Base-by-base conservation (phyloP, 1,140 invertebrate species). In the Macrotrachela quadricornifera region DNA sequence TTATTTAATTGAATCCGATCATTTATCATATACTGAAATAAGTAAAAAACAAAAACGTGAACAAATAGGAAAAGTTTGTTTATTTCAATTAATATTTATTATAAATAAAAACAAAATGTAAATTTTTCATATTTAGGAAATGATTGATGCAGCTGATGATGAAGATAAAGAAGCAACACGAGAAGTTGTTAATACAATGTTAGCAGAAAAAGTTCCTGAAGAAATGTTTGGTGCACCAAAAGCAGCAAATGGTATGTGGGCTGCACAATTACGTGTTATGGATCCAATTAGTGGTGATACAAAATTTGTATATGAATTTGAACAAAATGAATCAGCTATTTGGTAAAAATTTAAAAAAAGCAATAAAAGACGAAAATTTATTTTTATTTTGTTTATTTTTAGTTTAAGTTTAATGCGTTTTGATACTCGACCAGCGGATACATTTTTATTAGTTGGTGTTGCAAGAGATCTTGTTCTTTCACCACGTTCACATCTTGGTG, bases 11-110 rank as follows among this genome's bases (percentile, higher is more conserved):
- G 92, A 97, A 69, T 94, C 91, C 10, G 94, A 99, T 68, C 91
- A 99, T 62, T 96, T 96, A 68, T 82, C 91, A 0, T 97, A 96
- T 59, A 96, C 91, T 0, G 87, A 95, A 61, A 84, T 90, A 58
- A 92, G 87, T 6, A 97, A 97, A 64, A 81, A 81, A 62, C 81
- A 86, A 59, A 75, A 90, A 58, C 79, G 88, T 64, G 75, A 78
- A 59, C 77, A 80, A 62, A 78, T 81, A 73, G 80, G 79, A 38
- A 75, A 79, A 66, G 76, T 53, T 62, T 55, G 37, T 15, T 38
- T 4, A 42, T n/a, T n/a, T n/a, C n/a, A 30, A 15, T 16, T 11
- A 9, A 17, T 83, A 87, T 54, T 91, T 97, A 67, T 95, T 96
- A 73, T 85, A 96, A 66, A 88, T 90, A 14, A 10, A n/a, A 47